Evolutionary conservation across 2,888 invertebrate species (phyloP), one percentile per base, ranked within the genome.

Genomic region (Cantharis flavilabris): DNA sequence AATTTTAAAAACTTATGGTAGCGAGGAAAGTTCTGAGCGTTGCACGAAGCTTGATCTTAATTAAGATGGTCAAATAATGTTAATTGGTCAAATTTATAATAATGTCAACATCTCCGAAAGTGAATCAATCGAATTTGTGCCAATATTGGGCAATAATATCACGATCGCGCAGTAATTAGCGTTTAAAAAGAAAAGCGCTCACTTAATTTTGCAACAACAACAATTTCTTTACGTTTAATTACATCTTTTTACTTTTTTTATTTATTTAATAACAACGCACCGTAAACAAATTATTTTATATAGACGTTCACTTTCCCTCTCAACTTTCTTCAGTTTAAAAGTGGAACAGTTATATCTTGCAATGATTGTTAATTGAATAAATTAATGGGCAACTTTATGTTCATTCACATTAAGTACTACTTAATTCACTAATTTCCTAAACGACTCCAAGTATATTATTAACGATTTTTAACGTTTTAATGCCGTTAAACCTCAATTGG

Each of bases 281-380:
- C 77, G 77, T 75, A 77, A 77, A 75, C 79, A 79, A 77, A 77
- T 79, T 77, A 73, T 75, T 49, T 49, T 33, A 13, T 76, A 73
- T 75, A 77, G 69, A 71, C 73, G 76, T 82, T 83, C 82, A 83
- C 83, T 83, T 83, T 83, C 83, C 81, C 82, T 81, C 80, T 82
- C 82, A 82, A 83, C 83, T 83, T 83, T 83, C 83, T 83, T 83
- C 79, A 77, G 80, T 79, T 82, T 79, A 82, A 82, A 82, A 83
- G 83, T 83, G 82, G 83, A 83, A 83, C 82, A 80, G 80, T 83
- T 80, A 81, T 75, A 77, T 62, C 71, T 73, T 77, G 76, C 71
- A 72, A 75, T 79, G 74, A 70, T 79, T 69, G n/a, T n/a, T 30
- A 76, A 75, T 70, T 67, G 75, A 69, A 62, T 73, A 72, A 49